Percentiles rank a stretch among this genome's conserved stretches.
Conservation (phyloP, 2,888 invertebrate genomes). For the Leucania comma region DNA sequence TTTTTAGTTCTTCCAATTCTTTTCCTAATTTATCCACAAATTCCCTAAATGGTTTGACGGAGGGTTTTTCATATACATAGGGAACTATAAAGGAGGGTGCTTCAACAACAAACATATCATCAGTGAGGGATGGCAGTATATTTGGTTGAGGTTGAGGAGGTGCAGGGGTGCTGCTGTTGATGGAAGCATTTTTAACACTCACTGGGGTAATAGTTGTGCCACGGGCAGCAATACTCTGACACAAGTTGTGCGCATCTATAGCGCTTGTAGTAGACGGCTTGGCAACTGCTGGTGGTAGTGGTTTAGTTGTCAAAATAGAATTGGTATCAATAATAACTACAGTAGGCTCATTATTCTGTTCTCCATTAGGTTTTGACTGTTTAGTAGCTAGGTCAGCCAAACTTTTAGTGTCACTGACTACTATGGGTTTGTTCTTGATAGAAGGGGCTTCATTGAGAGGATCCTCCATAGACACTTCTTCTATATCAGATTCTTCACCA, state of each 20-base stretch:
- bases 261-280: conserved; percentile 74
- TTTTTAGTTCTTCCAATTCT: conserved; percentile 82
- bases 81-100: conserved; percentile 98
- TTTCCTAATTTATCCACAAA: conserved; percentile 92
- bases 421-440: conserved; percentile 88
- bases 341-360: conserved; percentile 93
- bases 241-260: conserved; percentile 83
- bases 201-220: conserved; percentile 91
- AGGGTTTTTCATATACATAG: conserved; percentile 97
- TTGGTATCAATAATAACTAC: conserved; percentile 97
- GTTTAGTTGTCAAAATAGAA: conserved; percentile 89
- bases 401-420: conserved; percentile 94
- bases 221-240: conserved; percentile 87
- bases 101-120: conserved; percentile 98
- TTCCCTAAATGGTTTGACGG: conserved; percentile 94
- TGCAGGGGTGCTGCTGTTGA: conserved; percentile 63
- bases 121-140: conserved; percentile 95
- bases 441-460: conserved; percentile 88
- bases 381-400: conserved; percentile 93
- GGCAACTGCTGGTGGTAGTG: conserved; percentile 67
- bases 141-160: conserved; percentile 75
- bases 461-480: conserved; percentile 92
- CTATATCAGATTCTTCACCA: conserved; percentile 77
- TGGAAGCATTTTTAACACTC: conserved; percentile 75
- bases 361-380: conserved; percentile 81